These are phyloP conservation scores for Bugula neritina DNA, from an alignment of 2,888 invertebrate genomes.

Conservation along the genomic window DNA sequence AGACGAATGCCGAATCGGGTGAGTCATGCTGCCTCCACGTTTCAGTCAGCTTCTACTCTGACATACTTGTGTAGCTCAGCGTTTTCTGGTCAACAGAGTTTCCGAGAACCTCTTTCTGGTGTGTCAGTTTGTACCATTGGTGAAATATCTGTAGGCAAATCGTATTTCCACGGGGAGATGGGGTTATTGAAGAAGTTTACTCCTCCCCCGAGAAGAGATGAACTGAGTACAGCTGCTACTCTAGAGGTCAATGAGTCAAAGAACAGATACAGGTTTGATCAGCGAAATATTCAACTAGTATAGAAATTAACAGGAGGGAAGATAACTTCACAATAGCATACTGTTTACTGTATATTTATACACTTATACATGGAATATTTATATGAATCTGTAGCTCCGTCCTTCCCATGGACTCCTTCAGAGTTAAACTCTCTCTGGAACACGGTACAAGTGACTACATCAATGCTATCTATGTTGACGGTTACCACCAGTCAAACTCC, in stretches of 20 bases:
- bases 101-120: too few species aligned
- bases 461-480: slow-evolving; percentile 50
- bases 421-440: not conserved
- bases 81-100: too few species aligned
- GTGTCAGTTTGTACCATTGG: too few species aligned
- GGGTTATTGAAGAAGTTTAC: slow-evolving; percentile 40
- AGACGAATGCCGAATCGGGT: slow-evolving; percentile 35
- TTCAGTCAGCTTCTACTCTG: too few species aligned
- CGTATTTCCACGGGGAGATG: slow-evolving; percentile 44
- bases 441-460: slow-evolving; percentile 43
- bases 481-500: slow-evolving; percentile 38
- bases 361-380: too few species aligned
- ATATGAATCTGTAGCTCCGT: too few species aligned
- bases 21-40: too few species aligned
- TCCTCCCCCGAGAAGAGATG: slow-evolving; percentile 32
- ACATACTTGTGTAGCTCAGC: too few species aligned
- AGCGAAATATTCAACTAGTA: too few species aligned
- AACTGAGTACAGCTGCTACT: slow-evolving; percentile 37
- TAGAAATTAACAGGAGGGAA: too few species aligned
- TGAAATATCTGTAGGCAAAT: slow-evolving; percentile 32
- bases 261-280: slow-evolving; percentile 38
- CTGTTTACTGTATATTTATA: too few species aligned
- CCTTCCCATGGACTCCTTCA: slow-evolving; percentile 7
- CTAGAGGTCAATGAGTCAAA: slow-evolving; percentile 39
- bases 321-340: too few species aligned